A percentile compares a stretch with the other conserved stretches of the same genome.
These are phyloP conservation scores for Mus spicilegus DNA, from an alignment of 2,113 vertebrate species.

Conservation along the genomic window DNA sequence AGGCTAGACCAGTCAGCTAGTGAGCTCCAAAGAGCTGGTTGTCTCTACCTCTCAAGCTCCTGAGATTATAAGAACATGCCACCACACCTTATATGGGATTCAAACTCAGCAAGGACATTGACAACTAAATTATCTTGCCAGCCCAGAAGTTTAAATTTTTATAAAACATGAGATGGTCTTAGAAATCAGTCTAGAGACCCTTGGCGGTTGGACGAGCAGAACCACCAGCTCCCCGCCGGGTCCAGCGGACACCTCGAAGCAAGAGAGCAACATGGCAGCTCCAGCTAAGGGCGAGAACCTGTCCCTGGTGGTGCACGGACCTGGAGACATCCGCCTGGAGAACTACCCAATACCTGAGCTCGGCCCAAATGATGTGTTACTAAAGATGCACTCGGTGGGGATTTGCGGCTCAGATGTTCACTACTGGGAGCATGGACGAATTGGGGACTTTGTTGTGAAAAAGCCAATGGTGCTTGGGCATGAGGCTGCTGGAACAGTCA, in stretches of 20 bases:
- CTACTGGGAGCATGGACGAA: conserved; percentile 95
- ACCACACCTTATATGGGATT: not conserved
- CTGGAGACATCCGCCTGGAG: conserved; percentile 86
- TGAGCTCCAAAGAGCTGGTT: too few species aligned
- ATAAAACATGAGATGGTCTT: not conserved
- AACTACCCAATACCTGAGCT: too few species aligned
- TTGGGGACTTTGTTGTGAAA: conserved; percentile 92
- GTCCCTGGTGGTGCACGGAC: conserved; percentile 84
- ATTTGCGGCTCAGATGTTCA: conserved; percentile 98
- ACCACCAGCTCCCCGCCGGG: not conserved
- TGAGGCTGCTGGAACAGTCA: conserved; percentile 93
- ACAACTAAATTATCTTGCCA: not conserved
- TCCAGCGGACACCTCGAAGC: not conserved
- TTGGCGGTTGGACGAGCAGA: fast-evolving
- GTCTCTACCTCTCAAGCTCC: not conserved
- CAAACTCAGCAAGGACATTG: not conserved
- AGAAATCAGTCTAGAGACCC: not conserved
- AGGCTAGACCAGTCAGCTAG: not conserved
- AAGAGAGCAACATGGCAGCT: conserved; percentile 71
- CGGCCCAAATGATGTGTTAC: conserved; percentile 95
- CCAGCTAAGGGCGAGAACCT: conserved; percentile 78
- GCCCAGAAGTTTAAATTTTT: not conserved
- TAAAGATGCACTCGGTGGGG: conserved; percentile 97
- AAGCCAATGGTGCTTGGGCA: conserved; percentile 96
- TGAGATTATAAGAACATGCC: not conserved